A percentile compares a stretch with the other conserved stretches of the same genome.
phyloP scores from a whole-genome alignment of 2,113 vertebrate genomes.

The Etheostoma cragini region DNA sequence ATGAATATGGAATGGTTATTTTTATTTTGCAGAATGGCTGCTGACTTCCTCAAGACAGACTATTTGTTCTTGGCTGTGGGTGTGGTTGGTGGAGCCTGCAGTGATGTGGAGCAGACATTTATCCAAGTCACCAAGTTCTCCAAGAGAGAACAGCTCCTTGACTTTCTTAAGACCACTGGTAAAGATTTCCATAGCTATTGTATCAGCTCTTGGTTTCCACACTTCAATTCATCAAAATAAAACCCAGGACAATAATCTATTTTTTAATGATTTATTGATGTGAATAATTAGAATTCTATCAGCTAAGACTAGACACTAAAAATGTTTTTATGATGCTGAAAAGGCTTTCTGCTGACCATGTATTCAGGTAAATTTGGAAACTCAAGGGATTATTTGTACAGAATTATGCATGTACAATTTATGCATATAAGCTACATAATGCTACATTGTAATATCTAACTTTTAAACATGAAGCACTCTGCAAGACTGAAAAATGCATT shows the following conservation, averaged over 20 bases:
- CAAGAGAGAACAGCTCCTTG: constrained; percentile 91
- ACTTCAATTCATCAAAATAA: no score
- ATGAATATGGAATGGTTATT: accelerated
- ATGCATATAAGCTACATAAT: no score
- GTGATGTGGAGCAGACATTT: constrained; percentile 90
- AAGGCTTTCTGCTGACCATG: background rate
- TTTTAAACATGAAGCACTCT: background rate
- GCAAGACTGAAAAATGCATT: background rate
- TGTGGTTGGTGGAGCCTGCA: constrained; percentile 92
- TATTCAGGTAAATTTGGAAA: no score
- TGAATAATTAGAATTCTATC: background rate
- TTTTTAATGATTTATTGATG: no score
- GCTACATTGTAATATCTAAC: no score
- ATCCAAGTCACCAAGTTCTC: constrained; percentile 87
- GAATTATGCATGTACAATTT: no score
- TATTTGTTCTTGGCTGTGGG: constrained; percentile 95
- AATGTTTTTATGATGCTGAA: background rate
- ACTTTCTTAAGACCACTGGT: constrained; percentile 89
- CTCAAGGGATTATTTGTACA: no score
- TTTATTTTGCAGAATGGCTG: constrained; percentile 85
- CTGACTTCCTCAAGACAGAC: constrained; percentile 88
- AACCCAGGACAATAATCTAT: background rate
- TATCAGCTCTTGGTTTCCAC: no score
- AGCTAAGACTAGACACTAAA: background rate
- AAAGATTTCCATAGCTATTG: background rate